Evolutionary conservation across 2,888 invertebrate species (phyloP), one percentile per base, ranked within the genome.

Genomic region (Alloscopus bannaensis): DNA sequence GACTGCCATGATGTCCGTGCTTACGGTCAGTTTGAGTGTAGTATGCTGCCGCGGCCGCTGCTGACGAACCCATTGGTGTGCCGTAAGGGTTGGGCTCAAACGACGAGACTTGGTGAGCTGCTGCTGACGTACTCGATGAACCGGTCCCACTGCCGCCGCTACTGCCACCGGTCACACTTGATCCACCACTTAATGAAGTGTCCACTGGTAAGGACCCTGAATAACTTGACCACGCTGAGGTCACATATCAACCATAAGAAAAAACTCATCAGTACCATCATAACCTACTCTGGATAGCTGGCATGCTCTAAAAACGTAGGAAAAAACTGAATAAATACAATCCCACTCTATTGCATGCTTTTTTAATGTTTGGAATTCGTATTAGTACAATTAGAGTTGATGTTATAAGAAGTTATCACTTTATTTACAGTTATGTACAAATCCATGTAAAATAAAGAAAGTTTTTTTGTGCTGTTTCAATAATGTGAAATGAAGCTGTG

Each of bases 161-260:
- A 40, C 76, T 71, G n/a, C 73, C 83, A 62, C 79, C 81, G 6
- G 59, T 81, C 11, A 65, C 81, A 40, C 62, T 65, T 42, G 82
- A 65, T 29, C 81, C 83, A 64, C 72, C 83, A 60, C 77, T 78
- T 47, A 80, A 57, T 29, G 81, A 76, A 45, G 75, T 76, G 78
- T 79, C 81, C 66, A 83, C 83, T 62, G 83, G 81, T 57, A 83
- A 75, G 72, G 83, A 72, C 66, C 83, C 80, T 65, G 83, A 81
- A 77, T 85, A 85, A 69, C 82, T 71, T 50, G 83, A 77, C 85
- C 85, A 85, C 73, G 84, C 85, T 85, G 65, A 6, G 36, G 36
- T 8, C 6, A 36, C 6, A 36, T 8, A 36, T 36, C 13, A 36
- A 36, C 6, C 36, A 36, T 36, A 36, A 36, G 6, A 13, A 36